These are phyloP conservation scores for Trachemys scripta DNA, from an alignment of 2,113 vertebrate species.

Conservation along the genomic window DNA sequence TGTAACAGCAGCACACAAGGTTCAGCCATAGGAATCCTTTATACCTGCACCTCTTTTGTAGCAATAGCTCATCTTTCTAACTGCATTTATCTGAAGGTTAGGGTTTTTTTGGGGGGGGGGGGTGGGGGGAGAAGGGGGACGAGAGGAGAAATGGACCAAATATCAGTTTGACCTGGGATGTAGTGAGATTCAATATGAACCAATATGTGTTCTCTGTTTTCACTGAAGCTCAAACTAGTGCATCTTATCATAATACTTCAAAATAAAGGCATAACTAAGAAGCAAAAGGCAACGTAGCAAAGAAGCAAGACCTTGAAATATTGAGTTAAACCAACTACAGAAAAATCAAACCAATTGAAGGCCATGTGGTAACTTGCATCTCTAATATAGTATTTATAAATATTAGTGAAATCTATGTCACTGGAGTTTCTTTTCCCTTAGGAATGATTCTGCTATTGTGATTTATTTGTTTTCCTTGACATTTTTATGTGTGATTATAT, in stretches of 20 bases:
- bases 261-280: constrained; percentile 33
- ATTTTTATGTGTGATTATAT: constrained; percentile 39
- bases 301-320: constrained; percentile 56
- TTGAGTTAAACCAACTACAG: constrained; percentile 40
- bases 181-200: neutral
- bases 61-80: neutral
- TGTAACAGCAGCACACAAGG: neutral
- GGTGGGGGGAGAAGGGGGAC: fast-evolving
- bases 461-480: constrained; percentile 72
- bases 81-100: neutral
- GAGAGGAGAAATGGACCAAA: neutral
- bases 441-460: constrained; percentile 51
- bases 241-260: constrained; percentile 24
- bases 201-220: neutral
- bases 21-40: neutral
- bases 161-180: neutral
- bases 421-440: constrained; percentile 37
- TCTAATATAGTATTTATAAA: constrained; percentile 43
- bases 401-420: constrained; percentile 24
- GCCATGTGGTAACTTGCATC: constrained; percentile 60
- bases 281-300: constrained; percentile 11
- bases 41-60: neutral
- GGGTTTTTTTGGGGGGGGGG: fast-evolving
- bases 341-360: constrained; percentile 65
- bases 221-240: neutral